A percentile compares a stretch with the other conserved stretches of the same genome.
phyloP scores from a whole-genome alignment of 2,113 vertebrate genomes.

The Oplegnathus fasciatus region DNA sequence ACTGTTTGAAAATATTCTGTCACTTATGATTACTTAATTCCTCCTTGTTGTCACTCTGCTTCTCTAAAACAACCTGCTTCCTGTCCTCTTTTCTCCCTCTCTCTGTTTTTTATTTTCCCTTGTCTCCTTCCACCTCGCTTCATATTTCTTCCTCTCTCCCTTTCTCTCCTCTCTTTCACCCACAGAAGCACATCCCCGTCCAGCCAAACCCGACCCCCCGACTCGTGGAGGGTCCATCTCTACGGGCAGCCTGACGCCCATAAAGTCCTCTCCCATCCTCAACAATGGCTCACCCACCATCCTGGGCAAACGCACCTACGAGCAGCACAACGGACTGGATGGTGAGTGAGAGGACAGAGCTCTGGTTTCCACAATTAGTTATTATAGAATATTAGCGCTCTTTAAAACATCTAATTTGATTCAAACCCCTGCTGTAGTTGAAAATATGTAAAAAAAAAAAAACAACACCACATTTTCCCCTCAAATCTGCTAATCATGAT shows the following conservation, averaged over 20 bases:
- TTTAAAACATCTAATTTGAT: neutral
- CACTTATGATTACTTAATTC: no score
- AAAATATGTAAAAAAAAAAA: neutral
- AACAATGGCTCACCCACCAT: constrained; percentile 98
- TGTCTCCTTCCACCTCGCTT: neutral
- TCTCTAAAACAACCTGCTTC: neutral
- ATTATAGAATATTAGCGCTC: neutral
- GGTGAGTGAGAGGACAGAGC: constrained; percentile 83
- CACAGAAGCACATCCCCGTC: constrained; percentile 94
- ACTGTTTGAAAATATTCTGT: no score
- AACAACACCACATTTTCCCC: neutral
- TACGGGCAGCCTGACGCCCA: constrained; percentile 90
- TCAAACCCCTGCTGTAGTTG: neutral
- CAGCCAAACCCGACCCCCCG: constrained; percentile 87
- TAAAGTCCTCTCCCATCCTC: constrained; percentile 93
- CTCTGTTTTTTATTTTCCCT: neutral
- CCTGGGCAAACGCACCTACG: constrained; percentile 95
- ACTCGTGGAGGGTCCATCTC: constrained; percentile 86
- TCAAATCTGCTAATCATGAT: neutral
- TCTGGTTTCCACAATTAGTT: neutral
- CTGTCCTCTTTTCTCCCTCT: neutral
- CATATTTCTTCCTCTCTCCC: neutral
- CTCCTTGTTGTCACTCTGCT: neutral
- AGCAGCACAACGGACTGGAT: constrained; percentile 97
- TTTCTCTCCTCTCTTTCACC: constrained; percentile 1